A percentile compares a stretch with the other conserved stretches of the same genome.
phyloP scores from a whole-genome alignment of 2,113 vertebrate species.

The Oreochromis niloticus region DNA sequence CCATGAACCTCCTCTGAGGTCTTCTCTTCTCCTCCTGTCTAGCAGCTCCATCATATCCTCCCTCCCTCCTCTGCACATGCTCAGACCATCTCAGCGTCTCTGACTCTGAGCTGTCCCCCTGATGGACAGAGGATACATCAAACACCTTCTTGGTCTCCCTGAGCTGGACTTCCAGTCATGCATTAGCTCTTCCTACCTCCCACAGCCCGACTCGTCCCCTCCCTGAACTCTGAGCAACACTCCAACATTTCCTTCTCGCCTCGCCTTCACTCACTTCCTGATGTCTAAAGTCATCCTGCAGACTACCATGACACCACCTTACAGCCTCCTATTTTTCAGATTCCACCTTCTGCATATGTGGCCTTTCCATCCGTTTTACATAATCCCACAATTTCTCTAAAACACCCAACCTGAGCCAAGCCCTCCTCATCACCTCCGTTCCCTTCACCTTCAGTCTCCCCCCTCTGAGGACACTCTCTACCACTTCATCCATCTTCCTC shows the following conservation, averaged over 20 bases:
- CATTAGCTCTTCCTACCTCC: neutral
- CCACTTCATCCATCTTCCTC: neutral
- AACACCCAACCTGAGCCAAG: neutral
- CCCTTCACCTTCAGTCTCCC: neutral
- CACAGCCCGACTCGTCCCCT: fast-evolving
- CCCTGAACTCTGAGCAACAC: neutral
- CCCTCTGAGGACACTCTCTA: neutral
- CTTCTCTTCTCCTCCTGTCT: neutral
- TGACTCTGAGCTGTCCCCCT: neutral
- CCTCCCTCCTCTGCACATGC: neutral
- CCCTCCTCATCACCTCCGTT: neutral
- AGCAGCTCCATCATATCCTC: neutral
- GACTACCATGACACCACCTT: neutral
- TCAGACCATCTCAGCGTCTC: neutral
- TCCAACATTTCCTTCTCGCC: neutral
- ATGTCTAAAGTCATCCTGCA: neutral
- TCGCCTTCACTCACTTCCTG: neutral
- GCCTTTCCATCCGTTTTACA: neutral
- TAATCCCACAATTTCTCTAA: neutral
- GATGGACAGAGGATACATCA: neutral
- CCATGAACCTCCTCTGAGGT: neutral
- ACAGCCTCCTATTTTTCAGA: neutral
- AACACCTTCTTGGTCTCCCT: neutral
- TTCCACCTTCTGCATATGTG: neutral
- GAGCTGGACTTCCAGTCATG: neutral